Conservation (phyloP, 1,140 invertebrate species). For the Araneus ventricosus region DNA sequence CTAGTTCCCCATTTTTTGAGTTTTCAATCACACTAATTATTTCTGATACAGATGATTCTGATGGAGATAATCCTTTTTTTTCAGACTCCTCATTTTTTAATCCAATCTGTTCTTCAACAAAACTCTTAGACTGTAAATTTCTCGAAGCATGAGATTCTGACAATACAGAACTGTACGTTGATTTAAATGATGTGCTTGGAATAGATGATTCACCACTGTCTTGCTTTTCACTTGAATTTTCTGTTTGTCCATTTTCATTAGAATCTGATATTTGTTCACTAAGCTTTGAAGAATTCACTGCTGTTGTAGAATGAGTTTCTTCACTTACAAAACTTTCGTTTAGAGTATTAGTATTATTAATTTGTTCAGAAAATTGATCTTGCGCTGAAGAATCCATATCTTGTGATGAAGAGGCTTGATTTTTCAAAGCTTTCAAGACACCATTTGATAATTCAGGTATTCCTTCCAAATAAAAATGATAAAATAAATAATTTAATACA, state of each 20-base stretch:
- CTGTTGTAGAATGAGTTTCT: not conserved
- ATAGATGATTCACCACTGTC: not conserved
- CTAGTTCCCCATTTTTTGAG: constrained; percentile 30
- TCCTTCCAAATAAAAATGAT: not conserved
- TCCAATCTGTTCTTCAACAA: not conserved
- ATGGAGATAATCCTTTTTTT: constrained; percentile 9
- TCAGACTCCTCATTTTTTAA: not conserved
- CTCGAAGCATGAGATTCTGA: not conserved
- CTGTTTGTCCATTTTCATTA: not conserved
- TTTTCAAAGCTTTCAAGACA: not conserved
- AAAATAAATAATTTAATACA: not conserved
- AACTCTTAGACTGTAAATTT: not conserved
- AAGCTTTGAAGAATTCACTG: not conserved
- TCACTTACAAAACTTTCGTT: not conserved
- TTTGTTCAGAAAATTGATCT: not conserved
- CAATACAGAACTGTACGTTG: not conserved
- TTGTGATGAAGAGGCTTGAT: not conserved
- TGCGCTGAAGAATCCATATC: not conserved
- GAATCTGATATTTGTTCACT: not conserved
- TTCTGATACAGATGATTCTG: constrained; percentile 56
- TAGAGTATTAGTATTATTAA: not conserved
- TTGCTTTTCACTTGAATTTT: not conserved
- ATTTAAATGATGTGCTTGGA: not conserved
- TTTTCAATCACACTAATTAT: constrained; percentile 44
- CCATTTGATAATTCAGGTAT: not conserved